A percentile compares a stretch with the other conserved stretches of the same genome.
Evolutionary conservation across 2,888 invertebrate species (phyloP).

Genomic region (Drosophila kuntzei): DNA sequence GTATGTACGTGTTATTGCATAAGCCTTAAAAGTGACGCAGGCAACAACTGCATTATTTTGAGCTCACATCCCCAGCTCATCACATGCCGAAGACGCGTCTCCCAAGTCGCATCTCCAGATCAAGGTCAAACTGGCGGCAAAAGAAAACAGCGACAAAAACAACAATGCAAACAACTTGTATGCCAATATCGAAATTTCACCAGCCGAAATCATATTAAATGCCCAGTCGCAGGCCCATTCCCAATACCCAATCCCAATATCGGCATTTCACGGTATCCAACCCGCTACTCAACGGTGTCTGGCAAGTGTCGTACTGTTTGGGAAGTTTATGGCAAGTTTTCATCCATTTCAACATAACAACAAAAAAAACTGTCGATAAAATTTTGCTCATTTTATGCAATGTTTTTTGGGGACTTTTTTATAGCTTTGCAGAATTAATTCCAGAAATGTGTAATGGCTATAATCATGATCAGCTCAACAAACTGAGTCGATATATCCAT

Average conservation of each 20-base stretch:
- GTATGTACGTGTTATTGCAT: slow-evolving; percentile 69
- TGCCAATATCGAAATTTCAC: slow-evolving; percentile 66
- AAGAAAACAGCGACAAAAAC: slow-evolving; percentile 38
- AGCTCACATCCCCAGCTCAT: slow-evolving; percentile 27
- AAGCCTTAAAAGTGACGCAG: slow-evolving; percentile 55
- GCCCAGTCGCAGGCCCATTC: slow-evolving; percentile 29
- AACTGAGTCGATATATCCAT: too few species aligned
- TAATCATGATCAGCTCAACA: too few species aligned
- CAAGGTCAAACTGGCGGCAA: slow-evolving; percentile 62
- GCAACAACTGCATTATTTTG: slow-evolving; percentile 56
- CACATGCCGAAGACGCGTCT: slow-evolving; percentile 35
- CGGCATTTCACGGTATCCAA: neutral
- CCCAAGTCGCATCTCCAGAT: slow-evolving; percentile 50
- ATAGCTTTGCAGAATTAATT: neutral
- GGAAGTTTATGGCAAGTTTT: slow-evolving; percentile 36
- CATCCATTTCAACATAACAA: slow-evolving; percentile 52
- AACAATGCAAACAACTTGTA: slow-evolving; percentile 13
- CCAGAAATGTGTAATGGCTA: neutral
- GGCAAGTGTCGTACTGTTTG: slow-evolving; percentile 20
- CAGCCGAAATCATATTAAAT: slow-evolving; percentile 56
- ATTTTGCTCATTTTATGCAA: slow-evolving; percentile 13
- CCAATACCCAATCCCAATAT: slow-evolving; percentile 8
- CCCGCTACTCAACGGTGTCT: neutral
- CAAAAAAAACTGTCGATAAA: slow-evolving; percentile 34
- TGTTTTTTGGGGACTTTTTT: slow-evolving; percentile 2